Base-by-base conservation (phyloP, 1,140 invertebrate genomes). In the Littorina saxatilis region DNA sequence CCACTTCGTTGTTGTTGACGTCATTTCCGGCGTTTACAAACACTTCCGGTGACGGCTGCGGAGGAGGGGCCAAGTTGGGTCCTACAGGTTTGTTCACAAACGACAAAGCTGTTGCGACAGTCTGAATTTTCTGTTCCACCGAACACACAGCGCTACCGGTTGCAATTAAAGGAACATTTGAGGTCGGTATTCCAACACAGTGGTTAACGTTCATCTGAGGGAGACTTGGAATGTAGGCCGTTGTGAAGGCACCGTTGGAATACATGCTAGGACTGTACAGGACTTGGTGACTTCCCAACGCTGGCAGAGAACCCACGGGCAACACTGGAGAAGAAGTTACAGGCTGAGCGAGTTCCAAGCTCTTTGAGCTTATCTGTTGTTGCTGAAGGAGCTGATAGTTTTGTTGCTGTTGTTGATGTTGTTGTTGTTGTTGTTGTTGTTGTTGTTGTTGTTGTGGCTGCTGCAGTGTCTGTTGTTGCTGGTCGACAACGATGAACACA, bases 401-500 rank as follows among this genome's bases (percentile, higher is more conserved):
- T 72, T n/a, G 37, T 32, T 50, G 27, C 50, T n/a, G 29, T 20
- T 29, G 20, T 39, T 40, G 40, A 9, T 35, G 47, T 17, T 35
- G 17, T 1, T 29, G 47, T 9, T 75, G 73, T 55, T 52, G 43
- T 47, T 52, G 40, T 47, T 47, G 73, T 17, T 76, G 74, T 52
- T 52, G 47, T 1, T 52, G 47, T 52, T 52, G 47, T 52, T 52
- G 47, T 52, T 52, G 32, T 0, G 11, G 63, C 5, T 35, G 32
- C 66, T 32, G 32, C 32, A 7, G 3, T 1, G 11, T n/a, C 17
- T 58, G 55, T 20, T 61, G 52, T 43, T 78, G 76, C 20, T 61
- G 52, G 39, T 78, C 76, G 20, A 78, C 55, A 5, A 78, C 76
- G 5, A 78, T 78, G 47, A 78, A 78, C 15, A 78, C 76, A 58